Evolutionary conservation across 2,113 vertebrate genomes (phyloP).

Genomic region (Siniperca chuatsi): DNA sequence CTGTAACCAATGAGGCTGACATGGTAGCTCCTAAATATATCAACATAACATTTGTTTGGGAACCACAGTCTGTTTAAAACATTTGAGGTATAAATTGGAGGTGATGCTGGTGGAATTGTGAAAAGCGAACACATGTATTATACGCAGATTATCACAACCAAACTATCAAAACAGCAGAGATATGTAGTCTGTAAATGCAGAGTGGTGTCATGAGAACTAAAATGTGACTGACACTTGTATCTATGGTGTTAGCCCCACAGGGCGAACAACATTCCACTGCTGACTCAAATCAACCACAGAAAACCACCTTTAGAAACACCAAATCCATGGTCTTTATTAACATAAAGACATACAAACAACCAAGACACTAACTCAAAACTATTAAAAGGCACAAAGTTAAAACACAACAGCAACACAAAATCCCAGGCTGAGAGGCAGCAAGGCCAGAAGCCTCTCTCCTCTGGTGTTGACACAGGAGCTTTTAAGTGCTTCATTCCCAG

Average conservation of each 20-base stretch:
- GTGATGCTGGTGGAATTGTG: background rate
- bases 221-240: constrained; percentile 6
- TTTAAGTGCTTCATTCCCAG: too few relatives aligned
- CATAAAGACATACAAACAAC: too few relatives aligned
- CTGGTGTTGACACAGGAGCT: too few relatives aligned
- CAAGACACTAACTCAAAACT: too few relatives aligned
- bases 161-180: background rate
- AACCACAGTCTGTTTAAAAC: background rate
- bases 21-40: background rate
- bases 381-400: too few relatives aligned
- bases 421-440: too few relatives aligned
- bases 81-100: background rate
- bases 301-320: too few relatives aligned
- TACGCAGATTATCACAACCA: constrained; percentile 10
- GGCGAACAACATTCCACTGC: too few relatives aligned
- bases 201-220: background rate
- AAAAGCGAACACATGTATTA: background rate
- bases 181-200: background rate
- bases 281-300: too few relatives aligned
- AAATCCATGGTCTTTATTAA: too few relatives aligned
- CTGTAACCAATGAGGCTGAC: background rate
- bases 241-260: background rate
- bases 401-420: too few relatives aligned
- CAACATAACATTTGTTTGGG: background rate
- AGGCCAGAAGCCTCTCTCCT: too few relatives aligned